Conservation (phyloP, 2,113 vertebrate genomes). For the Ceyx margarethae region DNA sequence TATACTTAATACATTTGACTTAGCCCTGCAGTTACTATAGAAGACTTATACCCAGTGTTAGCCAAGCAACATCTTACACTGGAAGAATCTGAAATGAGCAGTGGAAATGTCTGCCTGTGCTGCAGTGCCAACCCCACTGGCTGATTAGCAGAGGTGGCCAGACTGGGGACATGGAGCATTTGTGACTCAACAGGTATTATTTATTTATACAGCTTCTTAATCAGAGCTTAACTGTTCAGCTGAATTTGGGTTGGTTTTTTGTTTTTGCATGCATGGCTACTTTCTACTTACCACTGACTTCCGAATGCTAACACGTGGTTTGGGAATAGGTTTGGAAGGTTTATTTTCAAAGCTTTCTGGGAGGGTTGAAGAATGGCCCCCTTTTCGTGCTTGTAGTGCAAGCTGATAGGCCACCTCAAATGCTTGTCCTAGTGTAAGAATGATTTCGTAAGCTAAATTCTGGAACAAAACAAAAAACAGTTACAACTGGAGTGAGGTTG, state of each 20-base stretch:
- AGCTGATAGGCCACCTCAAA: constrained; percentile 99
- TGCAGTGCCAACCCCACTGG: background rate
- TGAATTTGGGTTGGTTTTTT: background rate
- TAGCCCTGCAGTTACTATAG: background rate
- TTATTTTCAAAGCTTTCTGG: constrained; percentile 98
- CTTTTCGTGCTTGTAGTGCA: constrained; percentile 95
- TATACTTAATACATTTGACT: background rate
- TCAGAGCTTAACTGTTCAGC: background rate
- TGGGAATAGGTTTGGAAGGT: constrained; percentile 95
- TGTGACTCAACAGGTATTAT: background rate
- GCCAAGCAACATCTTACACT: background rate
- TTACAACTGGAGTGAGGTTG: background rate
- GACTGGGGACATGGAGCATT: background rate
- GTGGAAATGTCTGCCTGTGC: background rate
- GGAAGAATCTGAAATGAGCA: background rate
- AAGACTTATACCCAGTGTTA: background rate
- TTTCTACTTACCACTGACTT: constrained; percentile 93
- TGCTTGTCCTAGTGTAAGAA: constrained; percentile 96
- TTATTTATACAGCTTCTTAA: background rate
- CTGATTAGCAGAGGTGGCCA: background rate
- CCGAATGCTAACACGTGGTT: constrained; percentile 96
- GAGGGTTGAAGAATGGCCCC: constrained; percentile 94
- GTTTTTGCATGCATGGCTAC: background rate
- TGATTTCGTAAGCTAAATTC: constrained; percentile 99
- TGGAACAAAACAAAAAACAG: constrained; percentile 66